Evolutionary conservation across 1,140 invertebrate species (phyloP).

Genomic region (Cotesia vestalis): DNA sequence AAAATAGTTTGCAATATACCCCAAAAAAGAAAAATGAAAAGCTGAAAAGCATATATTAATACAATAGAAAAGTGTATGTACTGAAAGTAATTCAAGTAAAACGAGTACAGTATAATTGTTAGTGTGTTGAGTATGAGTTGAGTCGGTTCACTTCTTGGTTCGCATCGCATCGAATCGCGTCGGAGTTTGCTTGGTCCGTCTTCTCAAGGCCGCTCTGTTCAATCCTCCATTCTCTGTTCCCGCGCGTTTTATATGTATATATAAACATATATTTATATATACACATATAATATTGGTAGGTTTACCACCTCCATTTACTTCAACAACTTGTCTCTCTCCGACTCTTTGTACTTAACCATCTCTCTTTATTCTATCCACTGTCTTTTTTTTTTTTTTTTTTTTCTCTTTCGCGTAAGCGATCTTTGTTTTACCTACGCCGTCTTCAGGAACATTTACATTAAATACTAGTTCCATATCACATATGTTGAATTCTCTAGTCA

Average conservation of each 20-base stretch:
- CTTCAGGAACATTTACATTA: conserved; percentile 56
- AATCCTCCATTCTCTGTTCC: conserved; percentile 44
- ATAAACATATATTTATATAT: too few relatives aligned
- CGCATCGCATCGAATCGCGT: conserved; percentile 42
- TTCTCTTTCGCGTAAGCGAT: conserved; percentile 39
- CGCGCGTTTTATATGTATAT: too few relatives aligned
- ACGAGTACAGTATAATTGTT: not conserved
- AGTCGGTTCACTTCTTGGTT: conserved; percentile 61
- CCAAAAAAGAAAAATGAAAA: too few relatives aligned
- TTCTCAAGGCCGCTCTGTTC: conserved; percentile 64
- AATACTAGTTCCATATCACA: not conserved
- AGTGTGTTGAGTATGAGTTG: conserved; percentile 62
- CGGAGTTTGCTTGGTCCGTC: conserved; percentile 59
- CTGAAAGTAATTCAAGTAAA: too few relatives aligned
- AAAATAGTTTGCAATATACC: too few relatives aligned
- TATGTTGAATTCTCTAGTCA: too few relatives aligned
- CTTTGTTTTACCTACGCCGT: conserved; percentile 61
- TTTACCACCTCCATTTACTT: conserved; percentile 22
- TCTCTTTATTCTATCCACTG: conserved; percentile 15
- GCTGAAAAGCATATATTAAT: too few relatives aligned
- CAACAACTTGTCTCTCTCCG: not conserved
- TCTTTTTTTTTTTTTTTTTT: conserved; percentile 26
- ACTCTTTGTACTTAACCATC: conserved; percentile 40
- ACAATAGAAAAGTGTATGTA: too few relatives aligned
- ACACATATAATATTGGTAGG: not conserved